Conservation (phyloP, 1,140 invertebrate species). For the Eupristina koningsbergeri region DNA sequence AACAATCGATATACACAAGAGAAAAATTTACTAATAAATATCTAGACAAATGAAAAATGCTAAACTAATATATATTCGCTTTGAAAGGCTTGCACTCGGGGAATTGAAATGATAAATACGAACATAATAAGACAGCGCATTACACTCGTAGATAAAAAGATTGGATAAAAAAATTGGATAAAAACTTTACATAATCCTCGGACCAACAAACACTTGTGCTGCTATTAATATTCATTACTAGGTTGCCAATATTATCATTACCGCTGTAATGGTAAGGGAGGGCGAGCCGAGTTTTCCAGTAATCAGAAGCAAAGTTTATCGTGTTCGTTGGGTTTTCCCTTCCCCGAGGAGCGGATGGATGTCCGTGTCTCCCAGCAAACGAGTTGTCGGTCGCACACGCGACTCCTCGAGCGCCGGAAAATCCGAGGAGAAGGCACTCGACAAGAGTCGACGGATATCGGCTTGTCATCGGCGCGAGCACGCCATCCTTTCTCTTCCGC, state of each 20-base stretch:
- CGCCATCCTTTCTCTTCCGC: slow-evolving; percentile 51
- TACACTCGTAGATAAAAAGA: no score
- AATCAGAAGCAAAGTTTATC: not conserved
- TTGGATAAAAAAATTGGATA: not conserved
- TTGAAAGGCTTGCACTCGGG: not conserved
- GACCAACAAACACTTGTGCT: no score
- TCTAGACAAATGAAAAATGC: no score
- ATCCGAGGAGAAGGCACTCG: slow-evolving; percentile 36
- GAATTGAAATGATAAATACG: not conserved
- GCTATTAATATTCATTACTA: not conserved
- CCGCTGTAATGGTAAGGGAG: not conserved
- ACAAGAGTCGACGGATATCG: slow-evolving; percentile 45
- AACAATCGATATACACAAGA: no score
- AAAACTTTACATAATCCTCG: not conserved
- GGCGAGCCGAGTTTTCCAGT: not conserved
- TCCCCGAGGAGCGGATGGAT: not conserved
- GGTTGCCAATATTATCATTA: not conserved
- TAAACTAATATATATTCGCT: no score
- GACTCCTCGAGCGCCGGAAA: slow-evolving; percentile 26
- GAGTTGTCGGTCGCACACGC: slow-evolving; percentile 37
- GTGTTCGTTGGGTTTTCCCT: not conserved
- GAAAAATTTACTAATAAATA: no score
- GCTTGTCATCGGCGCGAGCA: slow-evolving; percentile 53
- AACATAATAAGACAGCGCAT: no score
- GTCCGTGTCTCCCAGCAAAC: not conserved